phyloP scores from a whole-genome alignment of 1,140 invertebrate genomes.

The Drosophila pseudoananassae region DNA sequence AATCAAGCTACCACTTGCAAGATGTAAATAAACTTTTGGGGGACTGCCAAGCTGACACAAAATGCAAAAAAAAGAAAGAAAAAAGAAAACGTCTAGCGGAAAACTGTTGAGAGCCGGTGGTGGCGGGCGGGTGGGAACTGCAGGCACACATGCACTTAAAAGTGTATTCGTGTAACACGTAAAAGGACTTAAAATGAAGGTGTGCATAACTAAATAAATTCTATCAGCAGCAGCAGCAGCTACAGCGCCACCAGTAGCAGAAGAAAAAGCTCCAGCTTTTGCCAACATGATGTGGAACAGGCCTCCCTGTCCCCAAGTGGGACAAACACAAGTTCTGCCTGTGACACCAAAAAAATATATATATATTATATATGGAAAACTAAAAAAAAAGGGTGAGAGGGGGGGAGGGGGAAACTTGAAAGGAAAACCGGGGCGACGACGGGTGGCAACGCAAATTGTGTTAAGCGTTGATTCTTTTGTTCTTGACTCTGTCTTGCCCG shows the following conservation, averaged over 20 bases:
- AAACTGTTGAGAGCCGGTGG: not conserved
- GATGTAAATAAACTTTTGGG: conserved; percentile 31
- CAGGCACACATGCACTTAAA: conserved; percentile 48
- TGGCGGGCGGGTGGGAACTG: not conserved
- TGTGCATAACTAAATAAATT: conserved; percentile 82
- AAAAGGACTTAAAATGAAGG: conserved; percentile 76
- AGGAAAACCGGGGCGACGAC: conserved; percentile 5
- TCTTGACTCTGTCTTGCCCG: conserved; percentile 55
- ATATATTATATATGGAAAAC: conserved; percentile 7
- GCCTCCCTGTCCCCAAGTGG: conserved; percentile 46
- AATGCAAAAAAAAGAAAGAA: not conserved
- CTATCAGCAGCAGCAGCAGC: conserved; percentile 62
- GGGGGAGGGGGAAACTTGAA: not conserved
- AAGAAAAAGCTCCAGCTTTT: conserved; percentile 8
- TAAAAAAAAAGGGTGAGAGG: not conserved
- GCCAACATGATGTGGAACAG: conserved; percentile 57
- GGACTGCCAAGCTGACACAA: conserved; percentile 13
- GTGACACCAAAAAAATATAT: conserved; percentile 29
- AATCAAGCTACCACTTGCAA: not conserved
- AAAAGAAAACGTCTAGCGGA: not conserved
- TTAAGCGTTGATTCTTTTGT: conserved; percentile 81
- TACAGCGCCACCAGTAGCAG: conserved; percentile 7
- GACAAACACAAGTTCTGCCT: conserved; percentile 48
- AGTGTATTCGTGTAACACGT: conserved; percentile 73
- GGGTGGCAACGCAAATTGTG: conserved; percentile 57